A percentile compares a stretch with the other conserved stretches of the same genome.
Evolutionary conservation across 2,888 invertebrate genomes (phyloP).

Genomic region (Bhutanitis thaidina): DNA sequence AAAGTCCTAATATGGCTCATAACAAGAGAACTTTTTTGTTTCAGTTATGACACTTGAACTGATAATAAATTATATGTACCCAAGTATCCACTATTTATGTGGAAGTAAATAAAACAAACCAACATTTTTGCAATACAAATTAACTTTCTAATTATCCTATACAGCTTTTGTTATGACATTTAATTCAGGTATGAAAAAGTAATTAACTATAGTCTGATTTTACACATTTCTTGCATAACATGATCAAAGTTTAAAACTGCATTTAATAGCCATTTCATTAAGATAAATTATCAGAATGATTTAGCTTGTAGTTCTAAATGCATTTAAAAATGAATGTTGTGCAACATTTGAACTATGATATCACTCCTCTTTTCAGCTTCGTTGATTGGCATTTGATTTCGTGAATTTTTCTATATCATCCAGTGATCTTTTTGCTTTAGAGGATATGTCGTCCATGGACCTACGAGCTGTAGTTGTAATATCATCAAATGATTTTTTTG

Average conservation of each 20-base stretch:
- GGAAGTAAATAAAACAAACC: conserved; percentile 3
- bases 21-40: no score
- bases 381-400: conserved; percentile 71
- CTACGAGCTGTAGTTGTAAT: conserved; percentile 88
- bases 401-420: conserved; percentile 86
- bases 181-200: neutral
- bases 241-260: conserved; percentile 13
- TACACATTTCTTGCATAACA: neutral
- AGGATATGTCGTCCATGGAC: conserved; percentile 90
- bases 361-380: conserved; percentile 78
- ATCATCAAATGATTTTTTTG: conserved; percentile 90
- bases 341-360: conserved; percentile 21
- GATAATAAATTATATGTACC: conserved; percentile 3
- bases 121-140: conserved; percentile 4
- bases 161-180: neutral
- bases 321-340: conserved; percentile 14
- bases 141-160: neutral
- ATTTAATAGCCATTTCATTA: conserved; percentile 7
- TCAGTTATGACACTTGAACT: no score
- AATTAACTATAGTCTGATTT: conserved; percentile 5
- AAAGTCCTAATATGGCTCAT: no score
- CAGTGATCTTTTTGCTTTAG: conserved; percentile 85
- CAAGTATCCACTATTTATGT: neutral
- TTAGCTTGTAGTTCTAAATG: conserved; percentile 15
- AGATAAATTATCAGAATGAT: conserved; percentile 2